Conservation (phyloP, 2,797 vertebrate genomes). For the Galagoides demidoff region DNA sequence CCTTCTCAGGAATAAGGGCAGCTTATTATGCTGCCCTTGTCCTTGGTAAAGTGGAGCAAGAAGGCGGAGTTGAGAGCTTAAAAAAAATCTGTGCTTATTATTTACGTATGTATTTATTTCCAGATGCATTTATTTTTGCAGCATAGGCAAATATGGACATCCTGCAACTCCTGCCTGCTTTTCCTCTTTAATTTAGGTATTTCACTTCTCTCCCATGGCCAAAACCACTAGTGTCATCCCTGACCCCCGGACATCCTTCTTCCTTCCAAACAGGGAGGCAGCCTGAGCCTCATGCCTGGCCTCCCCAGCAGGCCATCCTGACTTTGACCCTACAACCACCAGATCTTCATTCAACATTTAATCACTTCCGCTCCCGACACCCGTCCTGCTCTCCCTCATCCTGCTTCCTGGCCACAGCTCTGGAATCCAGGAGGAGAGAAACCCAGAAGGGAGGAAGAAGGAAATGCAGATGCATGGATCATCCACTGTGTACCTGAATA, state of each 20-base stretch:
- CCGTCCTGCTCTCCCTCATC: constrained; percentile 10
- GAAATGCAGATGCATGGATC: neutral
- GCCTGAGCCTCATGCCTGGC: neutral
- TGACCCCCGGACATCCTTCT: constrained; percentile 77
- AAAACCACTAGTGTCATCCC: constrained; percentile 51
- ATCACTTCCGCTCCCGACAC: constrained; percentile 71
- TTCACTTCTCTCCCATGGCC: constrained; percentile 57
- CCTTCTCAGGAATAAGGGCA: neutral
- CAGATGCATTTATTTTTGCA: constrained; percentile 68
- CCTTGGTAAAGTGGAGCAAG: constrained; percentile 42
- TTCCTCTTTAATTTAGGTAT: constrained; percentile 68
- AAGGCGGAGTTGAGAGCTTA: neutral
- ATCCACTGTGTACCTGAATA: neutral
- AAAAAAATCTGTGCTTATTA: constrained; percentile 56
- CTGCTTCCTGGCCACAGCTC: constrained; percentile 31
- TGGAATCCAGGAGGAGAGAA: constrained; percentile 39
- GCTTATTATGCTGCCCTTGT: constrained; percentile 35
- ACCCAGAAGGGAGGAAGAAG: neutral
- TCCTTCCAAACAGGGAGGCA: constrained; percentile 69
- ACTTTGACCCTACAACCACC: constrained; percentile 56
- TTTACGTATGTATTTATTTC: constrained; percentile 60
- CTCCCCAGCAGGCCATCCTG: neutral
- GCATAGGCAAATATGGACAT: constrained; percentile 57
- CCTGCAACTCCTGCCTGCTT: constrained; percentile 50
- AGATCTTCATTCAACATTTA: constrained; percentile 53